phyloP scores from a whole-genome alignment of 2,113 vertebrate species.

The Megaceryle maxima region DNA sequence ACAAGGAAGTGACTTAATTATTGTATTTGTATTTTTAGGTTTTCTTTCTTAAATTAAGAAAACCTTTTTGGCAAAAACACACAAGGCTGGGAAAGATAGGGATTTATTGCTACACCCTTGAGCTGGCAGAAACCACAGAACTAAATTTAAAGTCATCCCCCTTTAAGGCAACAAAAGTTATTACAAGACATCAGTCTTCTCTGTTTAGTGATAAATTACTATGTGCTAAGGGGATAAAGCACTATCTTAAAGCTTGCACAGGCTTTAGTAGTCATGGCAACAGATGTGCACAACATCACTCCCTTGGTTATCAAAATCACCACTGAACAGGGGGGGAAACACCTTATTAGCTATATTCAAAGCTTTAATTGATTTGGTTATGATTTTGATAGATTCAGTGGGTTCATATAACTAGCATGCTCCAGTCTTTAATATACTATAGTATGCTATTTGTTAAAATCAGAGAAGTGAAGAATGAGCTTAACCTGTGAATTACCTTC shows the following conservation, averaged over 20 bases:
- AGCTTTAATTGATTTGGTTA: conserved; percentile 23
- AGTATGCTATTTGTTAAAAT: background rate
- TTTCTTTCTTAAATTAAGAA: background rate
- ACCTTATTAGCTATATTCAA: conserved; percentile 45
- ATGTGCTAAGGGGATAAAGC: conserved; percentile 84
- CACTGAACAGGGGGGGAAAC: conserved; percentile 63
- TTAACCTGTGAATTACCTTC: background rate
- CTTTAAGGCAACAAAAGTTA: conserved; percentile 76
- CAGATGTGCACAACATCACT: conserved; percentile 80
- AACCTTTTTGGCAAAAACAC: background rate
- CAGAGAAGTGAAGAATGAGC: background rate
- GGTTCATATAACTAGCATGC: background rate
- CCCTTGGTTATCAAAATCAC: conserved; percentile 84
- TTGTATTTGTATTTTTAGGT: background rate
- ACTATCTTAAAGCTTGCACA: conserved; percentile 76
- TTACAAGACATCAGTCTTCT: conserved; percentile 76
- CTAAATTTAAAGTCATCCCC: conserved; percentile 77
- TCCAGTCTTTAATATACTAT: background rate
- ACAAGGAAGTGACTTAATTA: background rate
- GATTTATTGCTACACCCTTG: conserved; percentile 12
- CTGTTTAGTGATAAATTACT: conserved; percentile 84
- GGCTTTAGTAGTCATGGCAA: conserved; percentile 85
- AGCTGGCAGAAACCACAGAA: conserved; percentile 70
- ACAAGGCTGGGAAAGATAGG: background rate
- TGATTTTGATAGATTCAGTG: background rate